Conservation (phyloP, 2,797 vertebrate genomes). For the Podargus strigoides region DNA sequence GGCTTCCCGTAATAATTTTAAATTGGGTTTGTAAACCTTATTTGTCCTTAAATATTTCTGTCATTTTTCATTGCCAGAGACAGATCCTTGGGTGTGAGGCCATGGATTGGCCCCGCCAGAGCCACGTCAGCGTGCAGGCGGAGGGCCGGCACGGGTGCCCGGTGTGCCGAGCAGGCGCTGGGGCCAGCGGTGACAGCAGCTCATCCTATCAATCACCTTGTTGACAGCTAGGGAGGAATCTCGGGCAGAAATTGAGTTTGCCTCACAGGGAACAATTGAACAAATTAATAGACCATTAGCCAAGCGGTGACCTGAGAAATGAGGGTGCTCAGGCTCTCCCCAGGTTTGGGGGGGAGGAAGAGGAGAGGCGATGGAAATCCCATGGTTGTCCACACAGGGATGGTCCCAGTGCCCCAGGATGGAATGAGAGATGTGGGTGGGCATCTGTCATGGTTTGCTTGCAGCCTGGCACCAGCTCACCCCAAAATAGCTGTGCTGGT, state of each 20-base stretch:
- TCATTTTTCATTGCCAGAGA: slow-evolving; percentile 81
- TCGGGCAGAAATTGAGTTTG: slow-evolving; percentile 90
- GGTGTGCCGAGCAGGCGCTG: slow-evolving; percentile 70
- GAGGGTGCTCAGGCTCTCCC: slow-evolving; percentile 77
- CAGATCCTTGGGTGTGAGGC: slow-evolving; percentile 71
- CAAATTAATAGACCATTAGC: slow-evolving; percentile 99
- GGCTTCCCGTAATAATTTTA: slow-evolving; percentile 78
- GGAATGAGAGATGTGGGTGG: not conserved
- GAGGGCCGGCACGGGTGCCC: slow-evolving; percentile 13
- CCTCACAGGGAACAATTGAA: slow-evolving; percentile 90
- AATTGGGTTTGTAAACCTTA: slow-evolving; percentile 82
- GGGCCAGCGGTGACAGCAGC: slow-evolving; percentile 83
- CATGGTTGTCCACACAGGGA: not conserved
- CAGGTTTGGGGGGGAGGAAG: slow-evolving; percentile 33
- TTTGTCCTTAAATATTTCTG: slow-evolving; percentile 84
- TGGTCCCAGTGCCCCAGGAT: not conserved
- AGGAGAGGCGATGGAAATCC: not conserved
- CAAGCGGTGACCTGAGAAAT: slow-evolving; percentile 95
- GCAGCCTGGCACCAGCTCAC: not conserved
- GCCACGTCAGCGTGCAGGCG: not conserved
- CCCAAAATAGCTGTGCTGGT: rapidly evolving
- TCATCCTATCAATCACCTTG: slow-evolving; percentile 96
- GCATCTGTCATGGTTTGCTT: not conserved
- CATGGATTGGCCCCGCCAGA: slow-evolving; percentile 34
- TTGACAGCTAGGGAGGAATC: slow-evolving; percentile 80